Base-by-base conservation (phyloP, 2,888 invertebrate species). In the Unio pictorum region DNA sequence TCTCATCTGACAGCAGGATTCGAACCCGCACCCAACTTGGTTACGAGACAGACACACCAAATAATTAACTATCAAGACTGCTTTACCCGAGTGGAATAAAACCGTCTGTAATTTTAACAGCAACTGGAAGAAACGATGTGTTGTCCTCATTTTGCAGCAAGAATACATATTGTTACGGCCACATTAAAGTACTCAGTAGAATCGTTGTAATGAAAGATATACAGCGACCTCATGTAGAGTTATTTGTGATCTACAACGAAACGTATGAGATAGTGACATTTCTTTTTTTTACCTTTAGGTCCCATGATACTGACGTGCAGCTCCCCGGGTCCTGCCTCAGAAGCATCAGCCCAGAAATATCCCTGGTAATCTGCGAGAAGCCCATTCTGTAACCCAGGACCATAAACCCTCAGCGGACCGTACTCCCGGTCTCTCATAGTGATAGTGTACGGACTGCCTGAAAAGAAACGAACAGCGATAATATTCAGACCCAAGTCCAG, bases 221-320 rank as follows among this genome's bases (percentile, higher is more conserved):
- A 59, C 20, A 59, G 23, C 23, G 26, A 59, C 11, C 45, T 45
- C 11, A 45, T 1, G 11, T 8, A 3, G 2, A 11, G 11, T 45
- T 11, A 17, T 17, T 15, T 0, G 58, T 45, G 45, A 45, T 45
- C 3, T 11, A 45, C 8, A 57, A 57, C 26, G 7, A 20, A 66
- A 23, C 15, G 1, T 23, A 58, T 58, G n/a, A 23, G 15, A n/a
- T 58, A 58, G 15, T 1, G 58, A 8, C 11, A 65, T 45, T 11
- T 45, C 1, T 11, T 69, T 64, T 68, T 11, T 71, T 64, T 68
- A 84, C 85, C 86, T 81, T 84, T 86, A 0, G 84, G 83, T 26
- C 86, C 86, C 81, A 84, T 83, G 45, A 86, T 81, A 45, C 84
- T 81, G 61, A 86, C 84, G 57, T 83, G 80, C 15, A 86, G 71